phyloP scores from a whole-genome alignment of 2,888 invertebrate genomes.

The Chaetogeoica ovagalla region DNA sequence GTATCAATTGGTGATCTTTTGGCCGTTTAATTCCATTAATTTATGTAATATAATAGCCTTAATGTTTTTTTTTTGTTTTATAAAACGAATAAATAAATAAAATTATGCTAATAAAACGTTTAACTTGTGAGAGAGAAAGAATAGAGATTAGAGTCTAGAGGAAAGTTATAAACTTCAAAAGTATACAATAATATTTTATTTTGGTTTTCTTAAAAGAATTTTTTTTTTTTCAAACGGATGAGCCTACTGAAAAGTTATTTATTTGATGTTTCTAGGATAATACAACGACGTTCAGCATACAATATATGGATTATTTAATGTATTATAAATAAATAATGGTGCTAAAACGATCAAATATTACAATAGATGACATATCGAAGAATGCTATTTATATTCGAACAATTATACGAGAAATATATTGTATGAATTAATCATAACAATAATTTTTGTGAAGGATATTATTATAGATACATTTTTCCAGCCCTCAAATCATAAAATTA shows the following conservation, averaged over 20 bases:
- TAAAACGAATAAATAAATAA: neutral
- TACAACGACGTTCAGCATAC: neutral
- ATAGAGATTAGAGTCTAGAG: neutral
- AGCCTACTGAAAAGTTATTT: conserved; percentile 11
- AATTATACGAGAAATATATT: conserved; percentile 10
- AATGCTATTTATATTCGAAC: conserved; percentile 29
- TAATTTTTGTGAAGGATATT: conserved; percentile 8
- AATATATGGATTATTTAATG: conserved; percentile 21
- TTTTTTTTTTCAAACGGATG: neutral
- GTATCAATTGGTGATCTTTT: too few species aligned
- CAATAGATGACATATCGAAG: neutral
- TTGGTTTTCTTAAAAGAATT: neutral
- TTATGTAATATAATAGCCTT: too few species aligned
- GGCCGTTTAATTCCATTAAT: too few species aligned
- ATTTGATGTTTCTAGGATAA: conserved; percentile 13
- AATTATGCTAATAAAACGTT: conserved; percentile 6
- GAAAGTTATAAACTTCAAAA: neutral
- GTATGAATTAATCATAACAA: conserved; percentile 14
- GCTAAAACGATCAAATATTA: conserved; percentile 15
- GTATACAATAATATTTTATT: conserved; percentile 6
- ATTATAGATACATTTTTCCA: too few species aligned
- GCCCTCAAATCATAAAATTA: too few species aligned
- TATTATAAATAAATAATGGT: conserved; percentile 1
- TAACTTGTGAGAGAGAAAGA: neutral
- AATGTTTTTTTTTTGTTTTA: too few species aligned